Evolutionary conservation across 1,140 invertebrate genomes (phyloP), one percentile per base, ranked within the genome.

Genomic region (Brachystomella parvula): DNA sequence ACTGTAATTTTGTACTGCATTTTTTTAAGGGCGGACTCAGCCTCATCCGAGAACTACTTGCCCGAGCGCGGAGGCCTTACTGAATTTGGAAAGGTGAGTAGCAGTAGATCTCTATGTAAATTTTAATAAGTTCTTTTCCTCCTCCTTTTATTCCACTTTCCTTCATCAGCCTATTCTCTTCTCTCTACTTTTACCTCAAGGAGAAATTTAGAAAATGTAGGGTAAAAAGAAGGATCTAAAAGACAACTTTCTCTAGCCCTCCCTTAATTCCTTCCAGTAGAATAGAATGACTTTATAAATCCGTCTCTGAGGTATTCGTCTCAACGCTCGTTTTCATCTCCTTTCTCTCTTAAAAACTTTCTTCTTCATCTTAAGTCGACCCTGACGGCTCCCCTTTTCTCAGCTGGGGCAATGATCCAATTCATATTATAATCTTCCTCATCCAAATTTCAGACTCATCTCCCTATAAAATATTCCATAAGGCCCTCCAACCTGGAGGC

Each of bases 11-110:
- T 53, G 6, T 47, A 21, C 15, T 60, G 35, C 57, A 26, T 30
- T 39, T 64, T 62, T 19, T 35, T 66, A 31, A 73, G 71, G 71
- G 72, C 72, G 30, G 72, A 71, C 33, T 66, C 72, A 31, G 72
- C 72, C 44, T 65, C 69, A 24, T 69, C 66, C 19, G 72, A 73
- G 44, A 66, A 69, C 33, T 71, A 65, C 39, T 61, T 73, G 24
- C 72, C 72, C 29, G 69, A 71, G 47, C 64, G 69, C 35, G 67
- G 67, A 63, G 87, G 87, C 69, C 83, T 89, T 65, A 87, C 86
- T 29, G 82, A 85, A 76, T 89, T 89, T 69, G 87, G 87, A 78
- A 86, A 85, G 84, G 87, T 89, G 78, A 79, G 76, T 76, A 64
- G 28, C 12, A 53, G 12, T 53, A 53, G 49, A 53, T 53, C 24